Evolutionary conservation across 1,140 invertebrate species (phyloP).

Genomic region (Neuroterus valhalla): DNA sequence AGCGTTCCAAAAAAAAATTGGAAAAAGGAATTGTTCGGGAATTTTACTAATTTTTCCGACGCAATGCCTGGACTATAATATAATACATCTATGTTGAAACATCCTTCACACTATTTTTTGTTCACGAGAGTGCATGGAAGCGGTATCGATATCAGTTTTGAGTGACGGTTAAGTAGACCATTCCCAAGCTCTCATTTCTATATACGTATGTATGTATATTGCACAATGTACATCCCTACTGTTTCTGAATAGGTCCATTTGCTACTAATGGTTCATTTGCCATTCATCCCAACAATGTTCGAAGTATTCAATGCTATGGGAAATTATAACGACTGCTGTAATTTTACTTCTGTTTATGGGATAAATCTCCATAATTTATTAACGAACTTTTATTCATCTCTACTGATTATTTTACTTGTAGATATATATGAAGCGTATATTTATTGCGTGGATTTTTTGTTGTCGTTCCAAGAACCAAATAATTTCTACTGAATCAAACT

Average conservation of each 20-base stretch:
- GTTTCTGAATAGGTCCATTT: constrained; percentile 51
- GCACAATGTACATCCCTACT: constrained; percentile 28
- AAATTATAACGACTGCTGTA: background rate
- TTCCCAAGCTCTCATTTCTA: constrained; percentile 49
- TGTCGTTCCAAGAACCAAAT: too few species aligned
- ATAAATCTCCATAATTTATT: background rate
- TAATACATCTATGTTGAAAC: background rate
- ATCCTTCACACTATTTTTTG: background rate
- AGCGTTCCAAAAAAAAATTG: too few species aligned
- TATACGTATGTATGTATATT: background rate
- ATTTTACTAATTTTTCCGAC: too few species aligned
- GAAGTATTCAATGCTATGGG: background rate
- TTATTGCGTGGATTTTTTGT: too few species aligned
- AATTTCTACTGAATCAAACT: too few species aligned
- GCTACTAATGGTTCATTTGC: constrained; percentile 37
- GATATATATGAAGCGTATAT: too few species aligned
- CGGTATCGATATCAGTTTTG: constrained; percentile 48
- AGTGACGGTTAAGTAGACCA: constrained; percentile 48
- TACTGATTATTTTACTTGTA: too few species aligned
- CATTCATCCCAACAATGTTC: background rate
- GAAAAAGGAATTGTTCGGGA: too few species aligned
- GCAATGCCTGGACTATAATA: too few species aligned
- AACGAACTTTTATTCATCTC: too few species aligned
- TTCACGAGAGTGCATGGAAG: constrained; percentile 1
- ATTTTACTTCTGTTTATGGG: background rate